These are phyloP conservation scores for Ciconia stormi DNA, from an alignment of 2,113 vertebrate genomes.

Conservation along the genomic window DNA sequence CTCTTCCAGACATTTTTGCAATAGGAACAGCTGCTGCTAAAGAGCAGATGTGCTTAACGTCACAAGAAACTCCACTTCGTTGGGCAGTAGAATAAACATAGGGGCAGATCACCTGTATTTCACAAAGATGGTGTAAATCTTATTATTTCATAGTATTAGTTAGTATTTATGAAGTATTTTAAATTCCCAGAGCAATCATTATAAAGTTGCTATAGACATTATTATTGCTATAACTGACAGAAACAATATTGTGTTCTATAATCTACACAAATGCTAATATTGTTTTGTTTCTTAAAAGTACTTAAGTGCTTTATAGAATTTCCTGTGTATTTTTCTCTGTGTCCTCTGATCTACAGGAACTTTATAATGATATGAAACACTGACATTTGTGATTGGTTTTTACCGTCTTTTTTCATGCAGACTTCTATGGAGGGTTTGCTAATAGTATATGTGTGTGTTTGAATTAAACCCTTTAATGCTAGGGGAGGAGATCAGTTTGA, in stretches of 20 bases:
- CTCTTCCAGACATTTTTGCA: neutral
- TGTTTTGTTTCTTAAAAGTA: slow-evolving; percentile 15
- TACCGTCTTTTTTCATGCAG: neutral
- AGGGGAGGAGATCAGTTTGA: slow-evolving; percentile 34
- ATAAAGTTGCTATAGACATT: neutral
- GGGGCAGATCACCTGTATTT: neutral
- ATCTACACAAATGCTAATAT: neutral
- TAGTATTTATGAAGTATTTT: neutral
- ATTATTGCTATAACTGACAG: neutral
- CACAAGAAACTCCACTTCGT: neutral
- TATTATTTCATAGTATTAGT: neutral
- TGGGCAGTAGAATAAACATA: neutral
- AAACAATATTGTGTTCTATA: neutral
- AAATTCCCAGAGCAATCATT: neutral
- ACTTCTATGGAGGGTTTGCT: neutral
- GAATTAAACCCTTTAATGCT: neutral
- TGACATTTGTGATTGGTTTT: neutral
- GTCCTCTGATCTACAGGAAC: neutral
- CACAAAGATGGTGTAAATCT: neutral
- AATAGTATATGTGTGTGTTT: neutral
- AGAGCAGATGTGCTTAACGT: neutral
- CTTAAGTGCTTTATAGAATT: neutral
- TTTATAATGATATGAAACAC: neutral
- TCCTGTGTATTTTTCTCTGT: neutral
- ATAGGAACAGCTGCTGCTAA: neutral